Conservation (phyloP, 2,888 invertebrate species). For the Macropis europaea region DNA sequence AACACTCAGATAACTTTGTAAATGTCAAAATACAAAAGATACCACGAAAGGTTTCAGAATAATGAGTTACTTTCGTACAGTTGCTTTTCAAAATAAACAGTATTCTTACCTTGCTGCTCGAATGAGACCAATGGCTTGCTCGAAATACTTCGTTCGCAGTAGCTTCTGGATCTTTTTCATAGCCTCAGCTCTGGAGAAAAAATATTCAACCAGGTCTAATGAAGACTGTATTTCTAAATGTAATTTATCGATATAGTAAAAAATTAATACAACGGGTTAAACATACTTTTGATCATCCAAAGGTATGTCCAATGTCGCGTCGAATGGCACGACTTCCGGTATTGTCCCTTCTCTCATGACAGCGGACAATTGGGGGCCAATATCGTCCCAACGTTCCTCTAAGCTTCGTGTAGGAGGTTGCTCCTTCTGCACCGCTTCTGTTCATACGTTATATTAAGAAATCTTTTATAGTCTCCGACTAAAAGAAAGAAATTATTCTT, state of each 20-base stretch:
- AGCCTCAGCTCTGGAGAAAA: slow-evolving; percentile 86
- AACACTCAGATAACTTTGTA: slow-evolving; percentile 11
- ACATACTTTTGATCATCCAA: slow-evolving; percentile 93
- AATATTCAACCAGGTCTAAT: background rate
- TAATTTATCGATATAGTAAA: background rate
- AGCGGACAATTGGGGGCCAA: slow-evolving; percentile 83
- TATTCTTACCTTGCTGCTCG: slow-evolving; percentile 86
- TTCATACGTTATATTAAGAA: background rate
- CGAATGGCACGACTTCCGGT: slow-evolving; percentile 89
- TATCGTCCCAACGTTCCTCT: slow-evolving; percentile 85
- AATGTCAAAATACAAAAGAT: background rate
- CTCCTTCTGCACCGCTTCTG: slow-evolving; percentile 46
- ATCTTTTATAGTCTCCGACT: background rate
- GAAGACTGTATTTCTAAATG: background rate
- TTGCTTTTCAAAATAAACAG: slow-evolving; percentile 28
- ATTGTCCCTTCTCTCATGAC: slow-evolving; percentile 83
- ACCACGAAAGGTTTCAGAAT: background rate
- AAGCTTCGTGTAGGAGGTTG: slow-evolving; percentile 67
- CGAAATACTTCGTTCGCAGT: slow-evolving; percentile 86
- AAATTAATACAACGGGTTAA: background rate
- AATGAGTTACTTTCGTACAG: slow-evolving; percentile 13
- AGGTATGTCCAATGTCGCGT: slow-evolving; percentile 90
- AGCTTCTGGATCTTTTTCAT: slow-evolving; percentile 92
- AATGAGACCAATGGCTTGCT: slow-evolving; percentile 90
- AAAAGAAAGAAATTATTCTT: slow-evolving; percentile 30